Percentiles rank a stretch among this genome's conserved stretches.
phyloP scores from a whole-genome alignment of 2,113 vertebrate species.

The Hippocampus abdominalis region DNA sequence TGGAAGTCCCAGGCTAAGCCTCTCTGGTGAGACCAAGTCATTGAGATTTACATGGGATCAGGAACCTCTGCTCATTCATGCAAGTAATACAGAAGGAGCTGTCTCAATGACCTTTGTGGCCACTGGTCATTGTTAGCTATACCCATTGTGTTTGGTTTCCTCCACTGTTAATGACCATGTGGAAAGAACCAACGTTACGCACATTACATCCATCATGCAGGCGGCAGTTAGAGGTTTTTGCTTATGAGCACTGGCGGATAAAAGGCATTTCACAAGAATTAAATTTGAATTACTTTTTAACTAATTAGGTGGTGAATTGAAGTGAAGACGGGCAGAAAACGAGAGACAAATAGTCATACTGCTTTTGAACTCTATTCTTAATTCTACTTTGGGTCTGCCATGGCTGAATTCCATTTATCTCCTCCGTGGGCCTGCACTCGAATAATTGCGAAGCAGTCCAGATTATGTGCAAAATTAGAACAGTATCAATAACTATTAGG shows the following conservation, averaged over 20 bases:
- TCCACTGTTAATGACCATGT: slow-evolving; percentile 32
- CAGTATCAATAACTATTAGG: slow-evolving; percentile 43
- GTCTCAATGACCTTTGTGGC: slow-evolving; percentile 30
- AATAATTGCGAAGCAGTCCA: not conserved
- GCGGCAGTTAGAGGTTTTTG: slow-evolving; percentile 3
- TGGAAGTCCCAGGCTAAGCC: slow-evolving; percentile 26
- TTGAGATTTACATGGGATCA: slow-evolving; percentile 24
- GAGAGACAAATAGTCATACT: not conserved
- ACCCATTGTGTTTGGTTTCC: slow-evolving; percentile 65
- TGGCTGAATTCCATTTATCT: slow-evolving; percentile 22
- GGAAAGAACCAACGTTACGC: slow-evolving; percentile 36
- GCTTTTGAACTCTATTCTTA: slow-evolving; percentile 9
- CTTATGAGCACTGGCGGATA: not conserved
- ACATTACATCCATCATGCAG: slow-evolving; percentile 13
- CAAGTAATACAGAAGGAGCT: slow-evolving; percentile 18
- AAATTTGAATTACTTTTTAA: not conserved
- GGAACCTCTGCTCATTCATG: slow-evolving; percentile 14
- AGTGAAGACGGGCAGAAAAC: slow-evolving; percentile 2
- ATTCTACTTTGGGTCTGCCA: not conserved
- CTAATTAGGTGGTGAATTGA: slow-evolving; percentile 16
- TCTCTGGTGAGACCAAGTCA: slow-evolving; percentile 29
- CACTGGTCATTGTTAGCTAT: slow-evolving; percentile 47
- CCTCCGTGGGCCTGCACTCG: slow-evolving; percentile 15
- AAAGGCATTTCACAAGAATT: not conserved
- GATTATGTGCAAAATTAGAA: slow-evolving; percentile 45